phyloP scores from a whole-genome alignment of 2,888 invertebrate genomes.

The Chaetoderma sp. region DNA sequence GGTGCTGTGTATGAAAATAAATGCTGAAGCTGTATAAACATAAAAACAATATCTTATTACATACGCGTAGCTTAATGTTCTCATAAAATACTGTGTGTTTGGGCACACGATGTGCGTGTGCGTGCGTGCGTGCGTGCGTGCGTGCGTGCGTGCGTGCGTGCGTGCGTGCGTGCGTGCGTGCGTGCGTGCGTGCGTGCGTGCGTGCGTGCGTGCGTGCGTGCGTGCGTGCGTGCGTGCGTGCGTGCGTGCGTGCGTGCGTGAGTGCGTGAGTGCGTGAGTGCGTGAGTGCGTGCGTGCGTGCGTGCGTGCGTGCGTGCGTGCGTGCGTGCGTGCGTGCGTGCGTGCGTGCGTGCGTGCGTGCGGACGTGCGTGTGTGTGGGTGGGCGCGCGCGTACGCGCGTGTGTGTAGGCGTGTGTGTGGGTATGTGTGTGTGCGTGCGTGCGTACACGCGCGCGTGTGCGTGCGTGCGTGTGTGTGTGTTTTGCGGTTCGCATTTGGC shows the following conservation, averaged over 20 bases:
- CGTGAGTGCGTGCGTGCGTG: background rate
- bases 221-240: background rate
- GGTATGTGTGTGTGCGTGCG: background rate
- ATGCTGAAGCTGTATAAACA: no score
- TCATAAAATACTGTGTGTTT: background rate
- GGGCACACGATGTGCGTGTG: background rate
- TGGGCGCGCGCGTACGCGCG: background rate
- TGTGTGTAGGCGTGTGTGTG: background rate
- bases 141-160: background rate
- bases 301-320: background rate
- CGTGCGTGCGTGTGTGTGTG: background rate
- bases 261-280: background rate
- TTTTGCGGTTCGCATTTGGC: no score
- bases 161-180: background rate
- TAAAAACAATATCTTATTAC: no score
- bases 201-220: background rate
- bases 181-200: background rate
- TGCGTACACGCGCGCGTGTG: background rate
- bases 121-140: background rate
- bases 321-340: background rate
- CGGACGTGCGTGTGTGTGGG: background rate
- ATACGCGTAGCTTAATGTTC: no score
- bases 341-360: background rate
- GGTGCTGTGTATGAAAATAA: no score
- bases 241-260: background rate